These are phyloP conservation scores for Furnarius figulus DNA, from an alignment of 2,113 vertebrate species.

Conservation along the genomic window DNA sequence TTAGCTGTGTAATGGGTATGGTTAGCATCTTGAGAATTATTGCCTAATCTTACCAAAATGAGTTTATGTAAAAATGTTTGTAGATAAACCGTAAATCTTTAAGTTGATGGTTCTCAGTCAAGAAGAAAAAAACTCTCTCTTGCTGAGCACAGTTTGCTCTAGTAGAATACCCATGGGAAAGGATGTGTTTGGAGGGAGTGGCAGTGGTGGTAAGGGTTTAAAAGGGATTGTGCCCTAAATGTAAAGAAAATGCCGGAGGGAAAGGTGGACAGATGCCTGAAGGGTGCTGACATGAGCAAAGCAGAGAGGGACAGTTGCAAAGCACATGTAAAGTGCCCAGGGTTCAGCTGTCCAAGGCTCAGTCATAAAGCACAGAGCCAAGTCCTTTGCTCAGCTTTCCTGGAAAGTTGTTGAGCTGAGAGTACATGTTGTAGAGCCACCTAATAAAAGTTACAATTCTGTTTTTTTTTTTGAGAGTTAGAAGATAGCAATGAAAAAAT, in stretches of 20 bases:
- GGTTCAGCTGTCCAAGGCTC: neutral
- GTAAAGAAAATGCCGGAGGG: too few species aligned
- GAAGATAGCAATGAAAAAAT: neutral
- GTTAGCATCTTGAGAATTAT: neutral
- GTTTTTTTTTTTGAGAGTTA: neutral
- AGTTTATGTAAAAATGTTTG: neutral
- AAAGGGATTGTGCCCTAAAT: too few species aligned
- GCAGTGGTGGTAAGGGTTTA: too few species aligned
- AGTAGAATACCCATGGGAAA: neutral
- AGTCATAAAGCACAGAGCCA: neutral
- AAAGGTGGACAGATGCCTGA: too few species aligned
- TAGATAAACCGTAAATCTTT: neutral
- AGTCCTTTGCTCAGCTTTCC: neutral
- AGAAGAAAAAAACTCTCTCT: neutral
- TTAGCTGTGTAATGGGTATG: neutral
- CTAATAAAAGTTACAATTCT: neutral
- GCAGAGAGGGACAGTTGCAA: too few species aligned
- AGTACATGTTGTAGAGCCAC: rapidly evolving
- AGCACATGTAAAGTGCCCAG: too few species aligned
- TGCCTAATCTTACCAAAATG: neutral
- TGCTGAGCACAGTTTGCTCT: neutral
- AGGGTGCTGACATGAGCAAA: too few species aligned
- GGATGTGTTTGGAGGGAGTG: neutral
- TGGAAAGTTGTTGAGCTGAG: neutral
- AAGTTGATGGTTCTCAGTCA: neutral